These are phyloP conservation scores for Casuarius casuarius DNA, from an alignment of 2,113 vertebrate genomes.

Conservation along the genomic window DNA sequence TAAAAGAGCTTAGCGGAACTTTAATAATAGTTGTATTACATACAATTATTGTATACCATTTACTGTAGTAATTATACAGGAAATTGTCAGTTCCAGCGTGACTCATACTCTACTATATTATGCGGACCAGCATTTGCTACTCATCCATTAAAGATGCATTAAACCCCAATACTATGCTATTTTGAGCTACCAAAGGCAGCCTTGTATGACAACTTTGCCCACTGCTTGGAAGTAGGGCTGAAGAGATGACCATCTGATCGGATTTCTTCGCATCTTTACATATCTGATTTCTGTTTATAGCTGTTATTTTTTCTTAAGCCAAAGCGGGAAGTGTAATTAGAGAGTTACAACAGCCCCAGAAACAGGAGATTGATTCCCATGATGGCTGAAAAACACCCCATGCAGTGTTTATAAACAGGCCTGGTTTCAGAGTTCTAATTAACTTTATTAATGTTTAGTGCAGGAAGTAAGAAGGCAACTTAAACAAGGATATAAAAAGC, in stretches of 20 bases:
- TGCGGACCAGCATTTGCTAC: not conserved
- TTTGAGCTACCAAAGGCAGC: not conserved
- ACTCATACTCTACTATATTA: not conserved
- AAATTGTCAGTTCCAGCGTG: not conserved
- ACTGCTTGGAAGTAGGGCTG: not conserved
- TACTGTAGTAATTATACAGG: no score
- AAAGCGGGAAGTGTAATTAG: conserved; percentile 18
- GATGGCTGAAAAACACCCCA: not conserved
- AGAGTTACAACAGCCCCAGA: conserved; percentile 18
- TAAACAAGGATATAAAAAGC: conserved; percentile 76
- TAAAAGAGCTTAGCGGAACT: not conserved
- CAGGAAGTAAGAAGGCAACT: conserved; percentile 72
- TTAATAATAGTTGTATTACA: not conserved
- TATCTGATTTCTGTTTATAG: not conserved
- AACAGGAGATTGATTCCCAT: conserved; percentile 27
- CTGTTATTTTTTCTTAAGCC: conserved; percentile 10
- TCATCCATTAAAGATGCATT: not conserved
- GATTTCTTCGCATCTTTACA: not conserved
- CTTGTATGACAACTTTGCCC: not conserved
- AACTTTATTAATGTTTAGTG: conserved; percentile 77
- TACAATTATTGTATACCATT: not conserved
- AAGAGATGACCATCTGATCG: not conserved
- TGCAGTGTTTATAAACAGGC: conserved; percentile 44
- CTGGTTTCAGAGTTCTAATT: conserved; percentile 70
- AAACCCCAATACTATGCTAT: not conserved